Evolutionary conservation across 1,140 invertebrate genomes (phyloP).

Genomic region (Cyrtorhinus lividipennis): DNA sequence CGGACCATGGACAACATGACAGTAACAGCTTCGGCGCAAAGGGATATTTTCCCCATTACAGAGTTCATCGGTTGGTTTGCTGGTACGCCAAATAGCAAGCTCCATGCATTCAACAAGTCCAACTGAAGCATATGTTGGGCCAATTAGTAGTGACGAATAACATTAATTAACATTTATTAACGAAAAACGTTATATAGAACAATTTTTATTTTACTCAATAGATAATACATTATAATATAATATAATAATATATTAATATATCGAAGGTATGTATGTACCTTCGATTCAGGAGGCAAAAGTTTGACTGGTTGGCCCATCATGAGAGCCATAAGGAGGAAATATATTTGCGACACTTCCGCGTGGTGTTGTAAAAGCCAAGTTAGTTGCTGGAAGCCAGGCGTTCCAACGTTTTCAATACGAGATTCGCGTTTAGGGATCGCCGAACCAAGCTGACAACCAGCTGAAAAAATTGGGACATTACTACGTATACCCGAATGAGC

Average conservation of each 20-base stretch:
- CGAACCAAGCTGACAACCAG: slow-evolving; percentile 28
- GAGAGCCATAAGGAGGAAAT: slow-evolving; percentile 79
- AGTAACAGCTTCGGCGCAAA: slow-evolving; percentile 83
- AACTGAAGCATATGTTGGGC: too few species aligned
- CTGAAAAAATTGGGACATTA: background rate
- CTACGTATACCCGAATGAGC: background rate
- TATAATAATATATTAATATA: too few species aligned
- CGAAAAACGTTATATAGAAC: too few species aligned
- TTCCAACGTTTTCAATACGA: slow-evolving; percentile 46
- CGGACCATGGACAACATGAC: slow-evolving; percentile 75
- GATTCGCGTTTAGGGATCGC: slow-evolving; percentile 32
- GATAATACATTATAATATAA: too few species aligned
- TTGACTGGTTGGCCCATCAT: slow-evolving; percentile 81
- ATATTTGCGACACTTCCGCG: slow-evolving; percentile 75
- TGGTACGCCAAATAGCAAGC: slow-evolving; percentile 74
- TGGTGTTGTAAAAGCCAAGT: slow-evolving; percentile 76
- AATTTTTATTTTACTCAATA: too few species aligned
- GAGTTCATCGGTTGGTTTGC: slow-evolving; percentile 51
- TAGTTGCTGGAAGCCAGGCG: slow-evolving; percentile 66
- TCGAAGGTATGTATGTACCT: slow-evolving; percentile 40
- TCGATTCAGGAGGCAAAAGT: slow-evolving; percentile 55
- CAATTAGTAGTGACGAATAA: too few species aligned
- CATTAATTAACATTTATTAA: too few species aligned
- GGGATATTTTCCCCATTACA: slow-evolving; percentile 59
- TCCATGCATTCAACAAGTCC: slow-evolving; percentile 79